These are phyloP conservation scores for Lysandra bellargus DNA, from an alignment of 2,888 invertebrate genomes.

Conservation along the genomic window DNA sequence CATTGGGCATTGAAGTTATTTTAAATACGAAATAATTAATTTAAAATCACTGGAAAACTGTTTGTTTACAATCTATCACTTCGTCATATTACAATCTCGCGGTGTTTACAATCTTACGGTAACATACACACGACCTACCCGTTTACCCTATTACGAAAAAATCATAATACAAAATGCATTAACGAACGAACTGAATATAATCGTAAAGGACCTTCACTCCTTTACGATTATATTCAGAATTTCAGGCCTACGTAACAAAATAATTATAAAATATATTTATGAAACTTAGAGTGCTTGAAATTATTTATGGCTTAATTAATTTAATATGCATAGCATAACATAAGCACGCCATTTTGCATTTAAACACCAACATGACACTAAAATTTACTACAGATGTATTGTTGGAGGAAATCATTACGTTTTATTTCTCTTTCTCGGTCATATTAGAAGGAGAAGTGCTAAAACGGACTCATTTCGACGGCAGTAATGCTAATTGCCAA, in stretches of 20 bases:
- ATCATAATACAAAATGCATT: neutral
- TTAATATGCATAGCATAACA: neutral
- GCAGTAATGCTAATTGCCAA: neutral
- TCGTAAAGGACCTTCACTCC: neutral
- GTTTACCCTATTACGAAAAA: neutral
- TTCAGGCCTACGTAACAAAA: neutral
- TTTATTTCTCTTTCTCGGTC: neutral
- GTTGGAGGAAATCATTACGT: neutral
- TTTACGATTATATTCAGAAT: neutral
- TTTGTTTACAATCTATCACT: too few relatives aligned
- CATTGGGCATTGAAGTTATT: too few relatives aligned
- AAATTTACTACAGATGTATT: neutral
- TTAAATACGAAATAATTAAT: too few relatives aligned
- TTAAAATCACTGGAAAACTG: too few relatives aligned
- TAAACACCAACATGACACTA: neutral
- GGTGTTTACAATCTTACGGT: too few relatives aligned
- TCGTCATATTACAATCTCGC: too few relatives aligned
- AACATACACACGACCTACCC: too few relatives aligned
- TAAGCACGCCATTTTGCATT: neutral
- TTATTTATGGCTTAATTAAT: neutral
- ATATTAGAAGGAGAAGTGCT: neutral
- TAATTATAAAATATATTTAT: neutral
- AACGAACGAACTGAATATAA: too few relatives aligned
- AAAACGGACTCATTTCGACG: neutral
- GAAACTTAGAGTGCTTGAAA: neutral